phyloP scores from a whole-genome alignment of 37 sponge, comb jelly and placozoan genomes.

The Crambe crambe region DNA sequence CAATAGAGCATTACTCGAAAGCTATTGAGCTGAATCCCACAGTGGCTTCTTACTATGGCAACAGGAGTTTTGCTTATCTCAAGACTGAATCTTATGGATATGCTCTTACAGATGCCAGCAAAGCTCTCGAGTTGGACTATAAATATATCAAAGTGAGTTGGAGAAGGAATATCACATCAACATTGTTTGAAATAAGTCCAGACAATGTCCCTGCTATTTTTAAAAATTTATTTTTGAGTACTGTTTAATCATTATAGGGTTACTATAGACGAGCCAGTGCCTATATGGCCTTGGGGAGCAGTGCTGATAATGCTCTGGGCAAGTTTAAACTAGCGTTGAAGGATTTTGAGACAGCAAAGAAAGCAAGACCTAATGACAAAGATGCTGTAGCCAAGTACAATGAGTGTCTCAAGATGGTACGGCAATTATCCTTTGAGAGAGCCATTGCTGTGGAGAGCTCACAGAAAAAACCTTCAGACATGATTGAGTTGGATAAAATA shows the following conservation, averaged over 20 bases:
- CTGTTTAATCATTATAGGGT: constrained; percentile 66
- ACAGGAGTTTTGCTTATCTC: constrained; percentile 91
- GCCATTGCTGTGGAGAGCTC: constrained; percentile 90
- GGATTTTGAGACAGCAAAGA: constrained; percentile 92
- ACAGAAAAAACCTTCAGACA: constrained; percentile 59
- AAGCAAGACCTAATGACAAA: constrained; percentile 57
- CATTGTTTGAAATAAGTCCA: no score
- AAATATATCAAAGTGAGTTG: constrained; percentile 79
- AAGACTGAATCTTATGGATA: constrained; percentile 90
- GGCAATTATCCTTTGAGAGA: constrained; percentile 81
- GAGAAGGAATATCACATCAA: no score
- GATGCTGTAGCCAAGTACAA: constrained; percentile 82
- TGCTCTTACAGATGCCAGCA: constrained; percentile 89
- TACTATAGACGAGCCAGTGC: constrained; percentile 97
- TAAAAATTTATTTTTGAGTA: no score
- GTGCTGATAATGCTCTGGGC: constrained; percentile 96
- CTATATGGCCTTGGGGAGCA: constrained; percentile 99
- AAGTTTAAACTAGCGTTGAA: constrained; percentile 89
- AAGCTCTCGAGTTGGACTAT: constrained; percentile 83
- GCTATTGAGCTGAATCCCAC: constrained; percentile 79
- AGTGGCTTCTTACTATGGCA: constrained; percentile 87
- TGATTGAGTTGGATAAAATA: constrained; percentile 61
- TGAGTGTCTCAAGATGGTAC: constrained; percentile 92
- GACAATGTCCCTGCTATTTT: no score
- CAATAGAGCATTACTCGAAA: constrained; percentile 83